A percentile compares a stretch with the other conserved stretches of the same genome.
Conservation (phyloP, 2,888 invertebrate species). For the Biston betularia region DNA sequence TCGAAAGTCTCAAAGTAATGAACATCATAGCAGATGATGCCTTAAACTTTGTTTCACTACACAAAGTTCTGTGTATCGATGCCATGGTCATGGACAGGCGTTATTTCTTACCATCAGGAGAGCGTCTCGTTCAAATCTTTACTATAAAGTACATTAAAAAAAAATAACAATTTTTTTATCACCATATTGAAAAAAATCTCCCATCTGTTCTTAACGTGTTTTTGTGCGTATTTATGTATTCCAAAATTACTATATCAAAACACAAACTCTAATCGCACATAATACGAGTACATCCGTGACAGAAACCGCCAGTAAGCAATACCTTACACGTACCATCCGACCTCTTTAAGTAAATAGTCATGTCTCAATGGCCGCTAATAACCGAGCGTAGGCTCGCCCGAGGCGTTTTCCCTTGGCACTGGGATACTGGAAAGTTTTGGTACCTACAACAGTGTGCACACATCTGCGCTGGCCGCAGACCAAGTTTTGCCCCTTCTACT, state of each 20-base stretch:
- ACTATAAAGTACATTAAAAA: too few species aligned
- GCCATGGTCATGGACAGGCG: too few species aligned
- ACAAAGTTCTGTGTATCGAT: too few species aligned
- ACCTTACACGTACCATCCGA: slow-evolving; percentile 57
- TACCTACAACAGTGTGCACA: slow-evolving; percentile 53
- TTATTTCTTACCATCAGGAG: too few species aligned
- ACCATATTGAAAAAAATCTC: too few species aligned
- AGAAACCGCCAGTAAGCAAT: slow-evolving; percentile 61
- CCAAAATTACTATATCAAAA: too few species aligned
- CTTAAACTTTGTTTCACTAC: too few species aligned
- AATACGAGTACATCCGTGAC: slow-evolving; percentile 39
- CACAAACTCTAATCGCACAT: slow-evolving; percentile 4
- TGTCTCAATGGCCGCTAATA: slow-evolving; percentile 80
- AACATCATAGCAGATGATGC: too few species aligned
- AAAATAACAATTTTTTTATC: not conserved
- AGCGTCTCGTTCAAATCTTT: too few species aligned
- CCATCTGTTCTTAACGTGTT: too few species aligned
- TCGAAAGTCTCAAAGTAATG: too few species aligned
- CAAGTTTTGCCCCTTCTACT: slow-evolving; percentile 59
- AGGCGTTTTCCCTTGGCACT: slow-evolving; percentile 68
- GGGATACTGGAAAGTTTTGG: slow-evolving; percentile 54
- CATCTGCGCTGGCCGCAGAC: slow-evolving; percentile 81
- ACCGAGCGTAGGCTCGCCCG: slow-evolving; percentile 74
- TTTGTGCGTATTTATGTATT: slow-evolving; percentile 4
- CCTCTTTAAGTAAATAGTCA: slow-evolving; percentile 80